Evolutionary conservation across 2,113 vertebrate species (phyloP), one percentile per base, ranked within the genome.

Genomic region (Uropsilus gracilis): DNA sequence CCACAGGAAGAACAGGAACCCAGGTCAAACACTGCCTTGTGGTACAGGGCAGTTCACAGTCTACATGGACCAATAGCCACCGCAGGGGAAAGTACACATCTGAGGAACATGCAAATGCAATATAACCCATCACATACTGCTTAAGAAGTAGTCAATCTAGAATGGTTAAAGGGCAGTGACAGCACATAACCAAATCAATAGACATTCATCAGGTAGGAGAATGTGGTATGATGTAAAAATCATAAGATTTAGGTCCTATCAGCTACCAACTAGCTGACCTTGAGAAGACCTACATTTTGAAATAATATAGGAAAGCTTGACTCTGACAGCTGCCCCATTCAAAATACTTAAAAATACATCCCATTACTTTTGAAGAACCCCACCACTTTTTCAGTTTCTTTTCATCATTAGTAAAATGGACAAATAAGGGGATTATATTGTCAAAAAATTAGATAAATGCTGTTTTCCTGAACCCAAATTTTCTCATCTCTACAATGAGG

Each of bases 141-240:
- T 88, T 88, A 63, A 72, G 86, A 93, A 53, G 30, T 73, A 92
- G 44, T 18, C 71, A 93, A 63, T 94, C 66, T 46, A 61, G 61
- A 92, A 76, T 28, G 94, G 64, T 90, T 16, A 76, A 95, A 75
- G 57, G 64, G 37, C 4, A 76, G 34, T 59, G 20, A 48, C 9
- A 34, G 85, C 39, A 18, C 28, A 55, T 24, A 93, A 69, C 28
- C 53, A 68, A 88, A 92, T 73, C 48, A 88, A 81, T 92, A 82
- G 81, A 94, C 92, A 95, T 89, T 97, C 77, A 90, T 50, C 13
- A 39, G 39, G 26, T 34, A 94, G 59, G 48, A 82, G 3, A 64
- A 39, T 46, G 30, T 22, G 1, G 0, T 37, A n/a, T 14, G 44
- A 82, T 12, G 59, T 16, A 66, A 71, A 91, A 24, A 42, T 72